Evolutionary conservation across 2,113 vertebrate species (phyloP).

Genomic region (Sigmodon hispidus): DNA sequence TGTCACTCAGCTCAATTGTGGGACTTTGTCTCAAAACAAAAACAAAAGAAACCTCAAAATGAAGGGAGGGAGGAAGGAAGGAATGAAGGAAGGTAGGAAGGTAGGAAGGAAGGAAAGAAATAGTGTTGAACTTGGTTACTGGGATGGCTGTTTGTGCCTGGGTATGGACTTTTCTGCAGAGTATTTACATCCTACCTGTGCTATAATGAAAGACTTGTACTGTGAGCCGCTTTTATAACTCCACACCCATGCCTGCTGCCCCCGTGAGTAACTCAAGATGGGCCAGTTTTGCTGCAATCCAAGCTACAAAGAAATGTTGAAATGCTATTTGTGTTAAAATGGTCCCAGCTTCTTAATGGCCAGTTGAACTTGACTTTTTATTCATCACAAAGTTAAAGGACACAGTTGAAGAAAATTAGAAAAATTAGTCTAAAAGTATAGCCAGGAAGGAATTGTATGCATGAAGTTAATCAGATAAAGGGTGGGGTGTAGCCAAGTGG

Average conservation of each 20-base stretch:
- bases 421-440: background rate
- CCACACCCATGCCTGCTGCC: background rate
- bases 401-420: background rate
- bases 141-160: background rate
- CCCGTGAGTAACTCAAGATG: background rate
- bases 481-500: background rate
- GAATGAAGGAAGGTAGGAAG: background rate
- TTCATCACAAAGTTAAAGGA: background rate
- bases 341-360: background rate
- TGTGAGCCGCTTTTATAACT: background rate
- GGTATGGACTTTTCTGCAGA: background rate
- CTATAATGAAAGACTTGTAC: background rate
- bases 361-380: constrained; percentile 39
- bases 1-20: background rate
- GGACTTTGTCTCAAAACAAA: background rate
- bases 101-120: background rate
- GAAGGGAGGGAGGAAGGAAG: background rate
- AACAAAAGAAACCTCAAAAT: background rate
- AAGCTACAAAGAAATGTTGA: background rate
- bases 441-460: background rate
- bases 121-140: background rate
- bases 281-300: background rate
- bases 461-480: background rate
- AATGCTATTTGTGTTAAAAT: constrained; percentile 24
- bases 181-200: background rate